Evolutionary conservation across 2,113 vertebrate genomes (phyloP), one percentile per base, ranked within the genome.

Genomic region (Corythoichthys haematopterus): DNA sequence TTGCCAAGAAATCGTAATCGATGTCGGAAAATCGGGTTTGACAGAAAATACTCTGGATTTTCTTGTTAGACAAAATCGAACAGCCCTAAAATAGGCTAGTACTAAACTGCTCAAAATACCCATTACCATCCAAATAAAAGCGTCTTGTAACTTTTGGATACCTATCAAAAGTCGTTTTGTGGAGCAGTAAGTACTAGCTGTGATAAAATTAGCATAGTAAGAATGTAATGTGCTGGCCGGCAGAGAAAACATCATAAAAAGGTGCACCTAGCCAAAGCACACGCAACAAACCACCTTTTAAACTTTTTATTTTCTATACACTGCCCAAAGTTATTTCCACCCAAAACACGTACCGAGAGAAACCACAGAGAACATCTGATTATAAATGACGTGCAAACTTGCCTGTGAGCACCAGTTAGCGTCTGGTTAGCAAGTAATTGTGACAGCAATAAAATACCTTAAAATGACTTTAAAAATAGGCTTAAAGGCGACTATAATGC

Each of bases 291-390:
- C 75, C 72, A 66, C 64, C 78, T 80, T 71, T 76, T 60, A 82
- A 70, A 52, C 46, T 14, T 57, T 43, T 47, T 59, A 71, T 77
- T 75, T 81, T 75, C 79, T 71, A 80, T 61, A n/a, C 16, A 11
- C 16, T 61, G 38, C 38, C 69, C 71, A 67, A 69, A 77, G 74
- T 80, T 83, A 78, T 85, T 87, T 78, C 79, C 82, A 73, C 71
- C 84, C 83, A 80, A 78, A 77, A 51, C 47, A 70, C 70, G 55
- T 64, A 82, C 65, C 76, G 66, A 65, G 69, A 81, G 68, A 69
- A 77, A 78, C 82, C 76, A 80, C 70, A 70, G 74, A 79, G 83
- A 77, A 80, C 52, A 77, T 63, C 63, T 67, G 7, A 74, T 52
- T 53, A 74, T 55, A 73, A 79, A 75, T 80, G 80, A 65, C 58